These are phyloP conservation scores for Meiosimyza decipiens DNA, from an alignment of 2,888 invertebrate species.

Conservation along the genomic window DNA sequence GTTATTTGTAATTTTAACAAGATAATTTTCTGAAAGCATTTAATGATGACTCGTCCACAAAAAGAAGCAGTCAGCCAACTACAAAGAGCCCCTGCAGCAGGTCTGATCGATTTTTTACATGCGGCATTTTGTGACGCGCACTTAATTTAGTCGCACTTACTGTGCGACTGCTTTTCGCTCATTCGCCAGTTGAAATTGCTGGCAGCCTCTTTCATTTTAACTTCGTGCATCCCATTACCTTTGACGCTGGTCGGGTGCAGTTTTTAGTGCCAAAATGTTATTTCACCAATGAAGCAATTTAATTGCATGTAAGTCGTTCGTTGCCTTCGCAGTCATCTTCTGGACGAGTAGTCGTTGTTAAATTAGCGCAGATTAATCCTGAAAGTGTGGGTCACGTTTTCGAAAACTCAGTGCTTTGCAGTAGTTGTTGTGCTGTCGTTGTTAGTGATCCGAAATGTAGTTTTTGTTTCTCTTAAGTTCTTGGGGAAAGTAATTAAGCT, in stretches of 20 bases:
- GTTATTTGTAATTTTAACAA: constrained; percentile 67
- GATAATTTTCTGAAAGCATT: constrained; percentile 64
- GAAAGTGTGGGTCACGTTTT: constrained; percentile 30
- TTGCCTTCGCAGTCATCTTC: constrained; percentile 1
- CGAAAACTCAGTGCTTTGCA: constrained; percentile 2
- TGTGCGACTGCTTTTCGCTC: constrained; percentile 29
- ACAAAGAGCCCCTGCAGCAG: not conserved
- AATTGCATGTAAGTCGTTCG: constrained; percentile 6
- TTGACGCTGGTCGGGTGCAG: constrained; percentile 7
- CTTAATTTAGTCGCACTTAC: constrained; percentile 54
- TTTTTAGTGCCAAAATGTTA: constrained; percentile 15
- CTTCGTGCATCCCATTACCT: constrained; percentile 13
- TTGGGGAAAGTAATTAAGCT: no score
- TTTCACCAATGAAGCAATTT: constrained; percentile 20
- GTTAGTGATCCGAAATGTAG: no score
- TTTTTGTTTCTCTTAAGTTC: no score
- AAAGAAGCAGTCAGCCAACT: not conserved
- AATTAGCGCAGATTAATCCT: constrained; percentile 34
- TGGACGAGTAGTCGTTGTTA: not conserved
- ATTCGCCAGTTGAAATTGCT: constrained; percentile 52
- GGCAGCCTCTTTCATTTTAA: constrained; percentile 21
- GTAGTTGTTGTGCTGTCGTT: not conserved
- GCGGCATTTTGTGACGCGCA: constrained; percentile 43
- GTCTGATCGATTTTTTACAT: constrained; percentile 34
- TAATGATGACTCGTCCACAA: constrained; percentile 52